Evolutionary conservation across 2,113 vertebrate species (phyloP).

Genomic region (Oreochromis aureus): DNA sequence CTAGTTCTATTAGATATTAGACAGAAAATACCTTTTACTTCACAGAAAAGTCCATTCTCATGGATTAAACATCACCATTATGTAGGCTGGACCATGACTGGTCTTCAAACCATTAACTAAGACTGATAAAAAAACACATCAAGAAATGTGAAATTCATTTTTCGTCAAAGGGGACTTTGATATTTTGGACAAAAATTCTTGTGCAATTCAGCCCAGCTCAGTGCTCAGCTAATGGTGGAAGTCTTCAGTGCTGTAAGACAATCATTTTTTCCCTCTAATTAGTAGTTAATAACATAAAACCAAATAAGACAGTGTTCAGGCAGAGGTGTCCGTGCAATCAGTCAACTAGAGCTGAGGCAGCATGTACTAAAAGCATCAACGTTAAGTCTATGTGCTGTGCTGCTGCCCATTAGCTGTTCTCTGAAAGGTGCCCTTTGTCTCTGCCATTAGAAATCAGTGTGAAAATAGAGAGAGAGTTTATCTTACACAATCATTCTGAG

Average conservation of each 20-base stretch:
- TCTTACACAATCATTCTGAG: background rate
- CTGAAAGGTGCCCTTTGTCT: slow-evolving; percentile 43
- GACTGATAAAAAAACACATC: background rate
- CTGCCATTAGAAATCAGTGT: slow-evolving; percentile 11
- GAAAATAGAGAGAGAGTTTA: background rate
- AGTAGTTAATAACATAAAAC: background rate
- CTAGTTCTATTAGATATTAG: background rate
- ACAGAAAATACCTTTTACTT: background rate
- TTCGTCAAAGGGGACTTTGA: background rate
- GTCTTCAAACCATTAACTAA: background rate
- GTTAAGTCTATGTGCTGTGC: background rate
- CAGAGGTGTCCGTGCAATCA: background rate
- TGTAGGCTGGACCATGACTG: background rate
- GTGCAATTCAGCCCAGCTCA: background rate
- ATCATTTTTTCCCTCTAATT: background rate
- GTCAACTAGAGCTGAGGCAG: background rate
- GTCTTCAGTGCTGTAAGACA: background rate
- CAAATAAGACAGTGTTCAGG: background rate
- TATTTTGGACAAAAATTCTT: background rate
- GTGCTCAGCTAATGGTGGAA: background rate
- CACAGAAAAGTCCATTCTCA: background rate
- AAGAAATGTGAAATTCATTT: background rate
- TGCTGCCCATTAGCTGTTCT: slow-evolving; percentile 33
- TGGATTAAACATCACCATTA: background rate
- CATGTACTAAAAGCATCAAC: slow-evolving; percentile 41